Conservation (phyloP, 2,888 invertebrate genomes). For the Phaedon cochleariae region DNA sequence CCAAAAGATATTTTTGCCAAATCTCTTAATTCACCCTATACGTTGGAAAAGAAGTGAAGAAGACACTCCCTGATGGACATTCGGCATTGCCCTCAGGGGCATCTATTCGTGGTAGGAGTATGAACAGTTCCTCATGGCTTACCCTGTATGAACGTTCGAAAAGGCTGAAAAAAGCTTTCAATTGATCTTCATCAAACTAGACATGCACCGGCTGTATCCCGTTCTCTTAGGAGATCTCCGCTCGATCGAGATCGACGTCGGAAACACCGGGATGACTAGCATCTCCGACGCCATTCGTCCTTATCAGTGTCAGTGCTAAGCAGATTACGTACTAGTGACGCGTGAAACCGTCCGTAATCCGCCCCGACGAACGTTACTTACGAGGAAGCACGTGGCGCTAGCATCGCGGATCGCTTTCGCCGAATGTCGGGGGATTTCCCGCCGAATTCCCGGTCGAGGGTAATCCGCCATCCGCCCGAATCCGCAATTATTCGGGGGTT, state of each 20-base stretch:
- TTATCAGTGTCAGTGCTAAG: slow-evolving; percentile 69
- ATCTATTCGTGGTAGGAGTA: too few species aligned
- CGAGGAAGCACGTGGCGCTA: slow-evolving; percentile 60
- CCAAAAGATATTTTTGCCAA: too few species aligned
- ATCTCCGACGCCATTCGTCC: slow-evolving; percentile 65
- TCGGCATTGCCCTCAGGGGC: too few species aligned
- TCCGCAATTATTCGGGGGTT: slow-evolving; percentile 54
- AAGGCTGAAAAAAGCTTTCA: too few species aligned
- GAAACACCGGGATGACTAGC: slow-evolving; percentile 54
- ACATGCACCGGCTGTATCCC: too few species aligned
- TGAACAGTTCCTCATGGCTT: too few species aligned
- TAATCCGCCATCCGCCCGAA: slow-evolving; percentile 29
- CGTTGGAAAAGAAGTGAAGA: too few species aligned
- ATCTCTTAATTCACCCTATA: too few species aligned
- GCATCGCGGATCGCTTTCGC: slow-evolving; percentile 42
- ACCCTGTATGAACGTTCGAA: too few species aligned
- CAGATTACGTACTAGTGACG: slow-evolving; percentile 67
- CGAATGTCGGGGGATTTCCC: slow-evolving; percentile 48
- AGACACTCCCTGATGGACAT: too few species aligned
- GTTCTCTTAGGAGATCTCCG: neutral
- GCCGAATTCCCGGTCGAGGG: slow-evolving; percentile 12
- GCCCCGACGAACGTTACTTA: slow-evolving; percentile 61
- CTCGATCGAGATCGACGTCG: neutral
- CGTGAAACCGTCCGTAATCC: slow-evolving; percentile 65
- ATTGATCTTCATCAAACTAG: too few species aligned